Evolutionary conservation across 2,888 invertebrate species (phyloP), one percentile per base, ranked within the genome.

Genomic region (Dasysyrphus tricinctus): DNA sequence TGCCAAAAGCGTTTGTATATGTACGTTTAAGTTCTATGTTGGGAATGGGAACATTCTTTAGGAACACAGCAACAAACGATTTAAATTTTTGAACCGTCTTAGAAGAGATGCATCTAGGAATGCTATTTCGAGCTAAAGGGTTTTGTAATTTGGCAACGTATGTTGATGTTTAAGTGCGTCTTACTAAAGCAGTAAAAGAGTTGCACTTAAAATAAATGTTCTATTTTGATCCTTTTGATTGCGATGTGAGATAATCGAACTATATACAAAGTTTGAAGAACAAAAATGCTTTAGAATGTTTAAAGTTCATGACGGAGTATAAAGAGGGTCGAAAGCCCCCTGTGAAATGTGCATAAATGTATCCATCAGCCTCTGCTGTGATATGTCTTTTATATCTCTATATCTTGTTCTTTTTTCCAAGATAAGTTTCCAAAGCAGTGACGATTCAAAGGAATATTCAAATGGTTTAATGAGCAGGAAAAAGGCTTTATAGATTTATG

Each of bases 61-160:
- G 51, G 49, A 67, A 73, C 47, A 67, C 65, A n/a, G n/a, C n/a
- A 67, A 67, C 74, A 72, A 72, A 44, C 59, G 61, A 56, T 51
- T 69, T 78, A 42, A 37, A 56, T 65, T 51, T 72, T 76, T 37
- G 3, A 51, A 67, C 37, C 67, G 12, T 69, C 65, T 72, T 67
- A 51, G 24, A 59, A 44, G 65, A 37, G 19, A 39, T 37, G 24
- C 11, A 75, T 79, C 34, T 8, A 32, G 47, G 61, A 54, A 80
- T 81, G 69, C 56, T 16, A 56, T 59, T 54, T 9, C 32, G 16
- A 70, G 73, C 34, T 34, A 51, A 67, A 49, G 51, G 49, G 34
- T 51, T 49, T 37, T 67, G 51, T 51, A 49, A 37, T 51, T 51
- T 37, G 51, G 51, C 6, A 51, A 67, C 67, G 67, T 67, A 67